Percentiles rank a stretch among this genome's conserved stretches.
Evolutionary conservation across 2,888 invertebrate species (phyloP).

Genomic region (Agapostemon virescens): DNA sequence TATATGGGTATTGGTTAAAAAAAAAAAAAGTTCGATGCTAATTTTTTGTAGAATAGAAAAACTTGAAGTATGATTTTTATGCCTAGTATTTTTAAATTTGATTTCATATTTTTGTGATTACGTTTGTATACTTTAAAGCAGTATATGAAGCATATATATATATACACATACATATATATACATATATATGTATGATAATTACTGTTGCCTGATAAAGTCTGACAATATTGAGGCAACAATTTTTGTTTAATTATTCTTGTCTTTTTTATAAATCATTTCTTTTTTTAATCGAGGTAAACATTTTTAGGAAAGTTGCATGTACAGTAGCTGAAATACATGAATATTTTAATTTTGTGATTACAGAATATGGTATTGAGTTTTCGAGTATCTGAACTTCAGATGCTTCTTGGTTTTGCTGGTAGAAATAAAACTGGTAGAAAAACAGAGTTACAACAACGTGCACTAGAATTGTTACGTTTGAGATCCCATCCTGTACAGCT

Average conservation of each 20-base stretch:
- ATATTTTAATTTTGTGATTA: conserved; percentile 64
- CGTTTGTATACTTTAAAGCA: background rate
- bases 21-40: conserved; percentile 11
- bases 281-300: conserved; percentile 5
- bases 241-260: background rate
- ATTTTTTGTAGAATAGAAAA: conserved; percentile 28
- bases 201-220: conserved; percentile 3
- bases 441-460: conserved; percentile 88
- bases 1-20: conserved; percentile 23
- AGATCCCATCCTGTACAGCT: conserved; percentile 84
- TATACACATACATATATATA: background rate
- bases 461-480: conserved; percentile 86
- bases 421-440: conserved; percentile 90
- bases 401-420: conserved; percentile 89
- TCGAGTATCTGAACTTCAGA: conserved; percentile 92
- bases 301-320: conserved; percentile 12
- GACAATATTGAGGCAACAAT: background rate
- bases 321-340: conserved; percentile 7
- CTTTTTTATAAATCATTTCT: background rate
- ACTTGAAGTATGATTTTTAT: conserved; percentile 58
- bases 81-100: conserved; percentile 34
- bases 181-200: too few relatives aligned
- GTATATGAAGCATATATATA: conserved; percentile 16
- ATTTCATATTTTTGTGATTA: conserved; percentile 30
- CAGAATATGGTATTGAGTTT: conserved; percentile 84